These are phyloP conservation scores for Enteromius radiatus DNA, from an alignment of 2,797 vertebrate species.

Conservation along the genomic window DNA sequence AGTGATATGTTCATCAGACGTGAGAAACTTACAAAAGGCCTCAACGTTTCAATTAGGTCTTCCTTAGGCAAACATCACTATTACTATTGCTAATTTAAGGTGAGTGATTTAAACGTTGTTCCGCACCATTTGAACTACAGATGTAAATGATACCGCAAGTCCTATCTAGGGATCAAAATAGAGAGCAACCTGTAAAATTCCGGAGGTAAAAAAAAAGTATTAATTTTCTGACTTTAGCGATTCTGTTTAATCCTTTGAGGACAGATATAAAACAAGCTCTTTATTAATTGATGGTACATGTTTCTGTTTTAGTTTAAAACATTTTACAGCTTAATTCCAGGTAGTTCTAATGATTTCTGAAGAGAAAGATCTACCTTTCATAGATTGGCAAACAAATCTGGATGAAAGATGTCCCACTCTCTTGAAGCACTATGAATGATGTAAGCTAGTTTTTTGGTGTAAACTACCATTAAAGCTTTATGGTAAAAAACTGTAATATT, in stretches of 20 bases:
- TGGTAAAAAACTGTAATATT: background rate
- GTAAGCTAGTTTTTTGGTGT: background rate
- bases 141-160: background rate
- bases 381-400: background rate
- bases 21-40: background rate
- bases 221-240: background rate
- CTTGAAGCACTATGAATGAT: background rate
- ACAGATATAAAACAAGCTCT: background rate
- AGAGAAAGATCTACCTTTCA: background rate
- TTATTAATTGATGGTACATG: background rate
- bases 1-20: background rate
- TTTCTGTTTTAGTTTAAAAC: too few relatives aligned
- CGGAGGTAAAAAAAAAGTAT: too few relatives aligned
- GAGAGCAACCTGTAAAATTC: background rate
- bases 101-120: conserved; percentile 8
- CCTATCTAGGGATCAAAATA: background rate
- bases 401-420: background rate
- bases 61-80: background rate
- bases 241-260: background rate
- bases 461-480: background rate
- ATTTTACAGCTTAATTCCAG: background rate
- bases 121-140: background rate
- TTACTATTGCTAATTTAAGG: background rate
- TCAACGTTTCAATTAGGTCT: conserved; percentile 8
- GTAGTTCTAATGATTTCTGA: background rate